Percentiles rank a stretch among this genome's conserved stretches.
Conservation (phyloP, 2,888 invertebrate genomes). For the Zonitis immaculata region DNA sequence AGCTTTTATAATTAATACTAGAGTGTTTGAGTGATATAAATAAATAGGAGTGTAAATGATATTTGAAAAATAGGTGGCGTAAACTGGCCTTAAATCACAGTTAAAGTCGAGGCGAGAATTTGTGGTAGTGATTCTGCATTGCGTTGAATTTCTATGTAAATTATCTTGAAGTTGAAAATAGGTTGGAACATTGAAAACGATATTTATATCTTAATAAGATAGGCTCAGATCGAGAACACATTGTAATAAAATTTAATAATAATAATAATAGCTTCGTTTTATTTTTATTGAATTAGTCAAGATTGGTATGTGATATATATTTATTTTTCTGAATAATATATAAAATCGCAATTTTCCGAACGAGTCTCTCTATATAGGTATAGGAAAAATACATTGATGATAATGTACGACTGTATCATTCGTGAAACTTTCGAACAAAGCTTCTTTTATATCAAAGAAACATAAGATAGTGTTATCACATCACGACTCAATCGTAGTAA, state of each 20-base stretch:
- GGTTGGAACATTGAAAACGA: constrained; percentile 22
- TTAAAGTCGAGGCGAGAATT: constrained; percentile 26
- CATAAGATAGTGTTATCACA: constrained; percentile 6
- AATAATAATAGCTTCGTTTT: constrained; percentile 25
- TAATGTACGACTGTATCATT: constrained; percentile 25
- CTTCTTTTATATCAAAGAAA: constrained; percentile 18
- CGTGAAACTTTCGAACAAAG: constrained; percentile 23
- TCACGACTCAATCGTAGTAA: background rate
- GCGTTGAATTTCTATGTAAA: constrained; percentile 30
- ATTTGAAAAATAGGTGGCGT: constrained; percentile 14
- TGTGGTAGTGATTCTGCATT: constrained; percentile 25
- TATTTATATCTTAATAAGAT: constrained; percentile 37
- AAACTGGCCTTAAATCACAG: constrained; percentile 17
- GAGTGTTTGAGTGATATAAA: constrained; percentile 11
- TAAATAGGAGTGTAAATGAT: constrained; percentile 15
- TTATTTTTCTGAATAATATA: constrained; percentile 11
- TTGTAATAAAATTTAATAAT: constrained; percentile 33
- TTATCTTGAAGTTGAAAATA: constrained; percentile 24
- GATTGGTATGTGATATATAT: background rate
- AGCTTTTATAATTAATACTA: constrained; percentile 4
- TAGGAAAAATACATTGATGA: constrained; percentile 28
- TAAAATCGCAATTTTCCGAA: constrained; percentile 22
- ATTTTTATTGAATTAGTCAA: constrained; percentile 11
- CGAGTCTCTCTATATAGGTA: constrained; percentile 13
- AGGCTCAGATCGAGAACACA: constrained; percentile 24